These are phyloP conservation scores for Drosophila busckii DNA, from an alignment of 1,140 invertebrate genomes.

Conservation along the genomic window DNA sequence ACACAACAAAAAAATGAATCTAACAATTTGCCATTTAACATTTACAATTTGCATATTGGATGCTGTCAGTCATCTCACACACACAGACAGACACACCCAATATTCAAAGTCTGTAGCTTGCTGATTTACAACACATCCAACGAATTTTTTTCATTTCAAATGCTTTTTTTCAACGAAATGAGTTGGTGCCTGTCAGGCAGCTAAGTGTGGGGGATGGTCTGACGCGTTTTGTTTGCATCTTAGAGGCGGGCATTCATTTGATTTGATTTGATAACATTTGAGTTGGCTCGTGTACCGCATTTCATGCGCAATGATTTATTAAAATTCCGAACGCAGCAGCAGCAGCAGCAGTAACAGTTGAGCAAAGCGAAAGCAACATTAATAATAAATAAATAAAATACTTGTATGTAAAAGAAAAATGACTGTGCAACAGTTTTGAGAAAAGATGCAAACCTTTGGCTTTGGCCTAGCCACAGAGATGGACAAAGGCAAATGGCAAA, in stretches of 20 bases:
- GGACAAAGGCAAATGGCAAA: constrained; percentile 28
- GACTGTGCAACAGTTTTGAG: constrained; percentile 62
- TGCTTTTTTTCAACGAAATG: constrained; percentile 44
- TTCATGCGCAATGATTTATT: constrained; percentile 70
- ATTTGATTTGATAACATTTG: constrained; percentile 61
- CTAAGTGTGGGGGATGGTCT: no score
- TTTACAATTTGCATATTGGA: constrained; percentile 64
- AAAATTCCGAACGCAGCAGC: constrained; percentile 56
- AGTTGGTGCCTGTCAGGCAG: constrained; percentile 9
- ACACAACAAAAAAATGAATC: constrained; percentile 12
- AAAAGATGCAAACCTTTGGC: constrained; percentile 32
- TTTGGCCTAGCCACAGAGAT: constrained; percentile 21
- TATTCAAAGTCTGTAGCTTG: constrained; percentile 28
- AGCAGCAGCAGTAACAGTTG: constrained; percentile 20
- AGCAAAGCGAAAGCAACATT: constrained; percentile 42
- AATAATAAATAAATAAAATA: constrained; percentile 52
- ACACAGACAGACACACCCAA: background rate
- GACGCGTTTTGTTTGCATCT: no score
- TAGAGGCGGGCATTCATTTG: constrained; percentile 24
- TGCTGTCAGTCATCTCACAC: constrained; percentile 33
- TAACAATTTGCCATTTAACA: constrained; percentile 30
- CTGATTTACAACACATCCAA: constrained; percentile 52
- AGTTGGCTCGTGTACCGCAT: constrained; percentile 42
- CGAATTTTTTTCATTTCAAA: constrained; percentile 47
- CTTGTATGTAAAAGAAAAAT: constrained; percentile 23